Conservation (phyloP, 2,888 invertebrate species). For the Smittia sp. region DNA sequence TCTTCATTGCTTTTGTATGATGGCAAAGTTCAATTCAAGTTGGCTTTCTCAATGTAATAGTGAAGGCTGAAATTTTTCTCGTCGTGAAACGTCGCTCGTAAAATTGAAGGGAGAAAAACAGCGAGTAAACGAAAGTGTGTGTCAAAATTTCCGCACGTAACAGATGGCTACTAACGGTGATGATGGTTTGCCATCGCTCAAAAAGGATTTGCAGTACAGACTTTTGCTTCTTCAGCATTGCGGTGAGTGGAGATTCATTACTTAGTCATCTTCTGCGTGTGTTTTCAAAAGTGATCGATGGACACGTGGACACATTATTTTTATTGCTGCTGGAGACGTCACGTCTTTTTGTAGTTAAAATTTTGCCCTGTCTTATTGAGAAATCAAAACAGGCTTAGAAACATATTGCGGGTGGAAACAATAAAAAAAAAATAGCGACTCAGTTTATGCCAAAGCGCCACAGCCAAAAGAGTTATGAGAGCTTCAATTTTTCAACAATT, state of each 20-base stretch:
- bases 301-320: too few relatives aligned
- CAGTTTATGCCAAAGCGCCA: constrained; percentile 50
- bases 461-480: constrained; percentile 49
- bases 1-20: too few relatives aligned
- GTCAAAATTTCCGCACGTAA: background rate
- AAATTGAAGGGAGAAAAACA: background rate
- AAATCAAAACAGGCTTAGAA: background rate
- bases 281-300: constrained; percentile 72
- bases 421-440: constrained; percentile 46
- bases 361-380: constrained; percentile 4
- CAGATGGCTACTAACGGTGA: background rate
- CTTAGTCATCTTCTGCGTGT: constrained; percentile 74
- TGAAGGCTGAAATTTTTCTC: too few relatives aligned
- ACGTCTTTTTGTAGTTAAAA: constrained; percentile 50
- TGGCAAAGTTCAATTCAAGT: too few relatives aligned
- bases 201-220: constrained; percentile 47
- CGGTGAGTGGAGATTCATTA: constrained; percentile 48
- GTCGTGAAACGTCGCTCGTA: too few relatives aligned
- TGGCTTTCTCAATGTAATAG: too few relatives aligned
- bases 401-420: constrained; percentile 45
- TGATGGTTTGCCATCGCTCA: constrained; percentile 24
- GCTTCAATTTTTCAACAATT: constrained; percentile 52
- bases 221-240: constrained; percentile 49
- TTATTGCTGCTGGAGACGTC: too few relatives aligned
- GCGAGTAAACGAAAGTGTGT: background rate